phyloP scores from a whole-genome alignment of 2,888 invertebrate genomes.

The Elysia crispata region DNA sequence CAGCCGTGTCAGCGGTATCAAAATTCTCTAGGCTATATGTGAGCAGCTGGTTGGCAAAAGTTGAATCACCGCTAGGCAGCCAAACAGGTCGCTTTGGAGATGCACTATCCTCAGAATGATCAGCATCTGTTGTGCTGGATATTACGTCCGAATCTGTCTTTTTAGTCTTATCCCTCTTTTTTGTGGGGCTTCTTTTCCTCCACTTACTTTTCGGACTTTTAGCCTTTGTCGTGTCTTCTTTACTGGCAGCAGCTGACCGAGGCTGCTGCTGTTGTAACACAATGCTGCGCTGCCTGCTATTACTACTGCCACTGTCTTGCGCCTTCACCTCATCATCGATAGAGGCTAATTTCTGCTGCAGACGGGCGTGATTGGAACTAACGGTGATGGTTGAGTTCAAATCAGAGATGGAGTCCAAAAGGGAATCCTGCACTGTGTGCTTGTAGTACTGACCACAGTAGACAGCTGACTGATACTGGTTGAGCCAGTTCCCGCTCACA shows the following conservation, averaged over 20 bases:
- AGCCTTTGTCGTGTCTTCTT: neutral
- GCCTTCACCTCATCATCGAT: neutral
- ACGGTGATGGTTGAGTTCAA: constrained; percentile 52
- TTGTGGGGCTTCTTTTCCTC: neutral
- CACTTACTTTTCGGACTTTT: neutral
- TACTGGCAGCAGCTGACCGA: neutral
- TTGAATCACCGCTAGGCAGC: constrained; percentile 50
- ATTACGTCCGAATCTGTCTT: neutral
- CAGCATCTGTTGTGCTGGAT: constrained; percentile 10
- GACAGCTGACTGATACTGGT: constrained; percentile 62
- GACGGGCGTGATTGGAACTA: constrained; percentile 25
- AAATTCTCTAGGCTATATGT: constrained; percentile 43
- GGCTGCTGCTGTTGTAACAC: neutral
- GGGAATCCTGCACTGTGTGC: constrained; percentile 61
- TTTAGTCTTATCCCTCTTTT: neutral
- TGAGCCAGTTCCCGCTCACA: constrained; percentile 58
- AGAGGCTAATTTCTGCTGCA: constrained; percentile 27
- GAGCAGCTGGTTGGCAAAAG: constrained; percentile 52
- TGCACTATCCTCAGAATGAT: constrained; percentile 17
- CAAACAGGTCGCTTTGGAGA: constrained; percentile 46
- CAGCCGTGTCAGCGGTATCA: constrained; percentile 35
- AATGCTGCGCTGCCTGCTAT: neutral
- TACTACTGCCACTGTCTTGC: neutral
- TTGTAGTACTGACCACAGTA: constrained; percentile 63
- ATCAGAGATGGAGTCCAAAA: constrained; percentile 61